Conservation (phyloP, 2,888 invertebrate genomes). For the Odontothrips loti region DNA sequence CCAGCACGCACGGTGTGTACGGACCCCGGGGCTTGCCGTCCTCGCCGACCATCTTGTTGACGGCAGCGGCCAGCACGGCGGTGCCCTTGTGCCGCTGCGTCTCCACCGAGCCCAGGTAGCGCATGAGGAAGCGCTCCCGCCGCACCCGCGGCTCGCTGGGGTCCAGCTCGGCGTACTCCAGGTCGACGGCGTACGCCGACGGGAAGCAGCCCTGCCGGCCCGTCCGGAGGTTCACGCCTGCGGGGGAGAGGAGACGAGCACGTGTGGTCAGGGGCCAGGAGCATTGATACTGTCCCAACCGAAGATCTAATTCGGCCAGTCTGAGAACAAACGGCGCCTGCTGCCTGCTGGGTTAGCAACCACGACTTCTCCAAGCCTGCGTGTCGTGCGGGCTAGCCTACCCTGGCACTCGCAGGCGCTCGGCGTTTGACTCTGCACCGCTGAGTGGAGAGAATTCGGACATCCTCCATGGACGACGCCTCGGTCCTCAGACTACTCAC, state of each 20-base stretch:
- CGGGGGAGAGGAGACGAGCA: constrained; percentile 39
- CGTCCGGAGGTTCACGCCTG: constrained; percentile 90
- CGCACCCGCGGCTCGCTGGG: constrained; percentile 77
- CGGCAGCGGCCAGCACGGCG: constrained; percentile 87
- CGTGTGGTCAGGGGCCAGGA: not conserved
- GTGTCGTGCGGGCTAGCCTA: too few species aligned
- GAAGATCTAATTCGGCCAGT: too few species aligned
- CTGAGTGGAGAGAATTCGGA: too few species aligned
- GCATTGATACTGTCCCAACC: too few species aligned
- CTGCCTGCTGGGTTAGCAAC: too few species aligned
- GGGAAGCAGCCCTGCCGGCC: constrained; percentile 94
- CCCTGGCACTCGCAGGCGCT: too few species aligned
- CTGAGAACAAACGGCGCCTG: too few species aligned
- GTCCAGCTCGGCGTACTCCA: constrained; percentile 95
- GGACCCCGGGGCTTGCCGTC: constrained; percentile 56
- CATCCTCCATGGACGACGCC: too few species aligned
- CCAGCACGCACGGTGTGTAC: constrained; percentile 77
- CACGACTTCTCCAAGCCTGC: too few species aligned
- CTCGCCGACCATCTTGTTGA: constrained; percentile 67
- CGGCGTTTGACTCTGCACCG: too few species aligned
- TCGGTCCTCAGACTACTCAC: constrained; percentile 50
- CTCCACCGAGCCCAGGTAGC: constrained; percentile 94
- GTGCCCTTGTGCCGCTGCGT: constrained; percentile 96
- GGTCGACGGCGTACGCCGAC: constrained; percentile 93
- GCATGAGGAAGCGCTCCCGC: constrained; percentile 81